Evolutionary conservation across 2,113 vertebrate genomes (phyloP), one percentile per base, ranked within the genome.

Genomic region (Periophthalmus modestus): DNA sequence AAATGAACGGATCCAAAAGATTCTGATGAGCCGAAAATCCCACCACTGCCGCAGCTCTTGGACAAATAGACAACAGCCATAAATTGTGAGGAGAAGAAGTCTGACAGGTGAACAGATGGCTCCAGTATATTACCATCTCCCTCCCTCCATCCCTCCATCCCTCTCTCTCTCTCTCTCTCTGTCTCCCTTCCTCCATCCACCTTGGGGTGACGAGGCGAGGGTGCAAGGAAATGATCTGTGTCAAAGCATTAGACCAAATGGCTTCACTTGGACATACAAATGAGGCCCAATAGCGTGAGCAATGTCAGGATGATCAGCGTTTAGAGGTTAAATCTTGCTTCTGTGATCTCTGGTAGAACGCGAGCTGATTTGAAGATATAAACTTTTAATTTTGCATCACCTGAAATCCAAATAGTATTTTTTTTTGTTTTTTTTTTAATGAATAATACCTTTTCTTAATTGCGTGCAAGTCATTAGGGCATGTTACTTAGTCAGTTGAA

Each of bases 51-150:
- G 7, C 9, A 9, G 84, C 78, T 82, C 90, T 87, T 91, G 87
- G 83, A 87, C 84, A 83, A 83, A 88, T 82, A 89, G 89, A 90
- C 83, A 76, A 72, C n/a, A 23, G 76, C 84, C 80, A 89, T 91
- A 89, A 91, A 92, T 90, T 89, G 82, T 83, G 68, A 77, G 65
- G 77, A 87, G 85, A 87, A 91, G 90, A 90, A 88, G 87, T 88
- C 89, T 91, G 91, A 91, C 91, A 92, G 90, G 86, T 84, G 87
- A 91, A 89, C 89, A 93, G 90, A 91, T 91, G 89, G 90, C 86
- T 90, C 89, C 83, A 82, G 80, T 87, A 88, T 90, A 93, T 92
- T 89, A 89, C 83, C 87, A 82, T 81, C 78, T 78, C 78, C 79
- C 85, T 89, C 79, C 82, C 82, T 55, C 85, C 86, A 83, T 85